Evolutionary conservation across 53 echinoderm and acorn worm genomes (phyloP).

Genomic region (Glandiceps talaboti): DNA sequence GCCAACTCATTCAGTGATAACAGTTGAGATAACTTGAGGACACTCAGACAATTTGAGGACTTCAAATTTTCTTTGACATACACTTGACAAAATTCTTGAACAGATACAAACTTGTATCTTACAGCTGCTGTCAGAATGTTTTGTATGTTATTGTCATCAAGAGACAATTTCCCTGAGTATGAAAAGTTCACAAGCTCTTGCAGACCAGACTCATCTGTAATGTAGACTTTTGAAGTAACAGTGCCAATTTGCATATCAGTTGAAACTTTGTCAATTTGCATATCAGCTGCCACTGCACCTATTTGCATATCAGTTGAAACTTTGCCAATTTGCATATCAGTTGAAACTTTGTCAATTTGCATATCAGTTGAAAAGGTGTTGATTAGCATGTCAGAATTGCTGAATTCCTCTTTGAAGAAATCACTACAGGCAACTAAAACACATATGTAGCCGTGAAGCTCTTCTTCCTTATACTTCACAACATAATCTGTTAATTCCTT

Average conservation of each 20-base stretch:
- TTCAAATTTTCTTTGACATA: neutral
- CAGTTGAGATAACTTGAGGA: neutral
- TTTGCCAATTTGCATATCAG: no score
- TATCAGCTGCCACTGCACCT: no score
- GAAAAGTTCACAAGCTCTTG: neutral
- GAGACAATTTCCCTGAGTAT: neutral
- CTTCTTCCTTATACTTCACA: neutral
- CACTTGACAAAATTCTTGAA: neutral
- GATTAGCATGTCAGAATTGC: no score
- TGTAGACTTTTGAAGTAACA: no score
- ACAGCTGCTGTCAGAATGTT: neutral
- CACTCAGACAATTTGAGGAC: neutral
- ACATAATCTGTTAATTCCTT: neutral
- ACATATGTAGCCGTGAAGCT: neutral
- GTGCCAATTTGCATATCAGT: no score
- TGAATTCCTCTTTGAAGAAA: neutral
- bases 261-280: no score
- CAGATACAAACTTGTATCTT: neutral
- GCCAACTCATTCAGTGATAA: neutral
- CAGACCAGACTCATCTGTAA: neutral
- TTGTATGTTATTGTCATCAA: neutral
- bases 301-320: no score
- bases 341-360: no score
- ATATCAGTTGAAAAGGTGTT: no score
- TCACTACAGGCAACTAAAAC: neutral